Base-by-base conservation (phyloP, 2,113 vertebrate genomes). In the Pterophyllum scalare region DNA sequence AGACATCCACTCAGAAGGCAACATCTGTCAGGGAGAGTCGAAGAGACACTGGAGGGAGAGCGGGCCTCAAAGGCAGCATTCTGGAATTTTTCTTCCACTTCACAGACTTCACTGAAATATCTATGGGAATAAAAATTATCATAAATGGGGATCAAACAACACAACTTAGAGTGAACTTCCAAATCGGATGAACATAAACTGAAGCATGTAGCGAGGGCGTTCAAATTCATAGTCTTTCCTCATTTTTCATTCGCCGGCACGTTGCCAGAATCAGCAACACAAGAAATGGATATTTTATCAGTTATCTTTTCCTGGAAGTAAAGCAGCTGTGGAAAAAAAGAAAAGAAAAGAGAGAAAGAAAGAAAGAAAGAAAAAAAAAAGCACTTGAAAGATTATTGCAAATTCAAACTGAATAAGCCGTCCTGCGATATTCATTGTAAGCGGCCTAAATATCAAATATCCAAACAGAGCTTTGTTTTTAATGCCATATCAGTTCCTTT, bases 211-310 rank as follows among this genome's bases (percentile, higher is more conserved):
- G 54, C 6, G 6, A 76, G 59, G 74, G 80, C 62, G 62, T 70
- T 74, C 15, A 57, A 78, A 60, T 62, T 24, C 20, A 52, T 19
- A 20, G 57, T 24, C 22, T 38, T 46, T 65, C 26, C 35, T 2
- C 38, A 74, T 81, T 64, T 79, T 52, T 78, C 60, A 76, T 77
- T 79, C 56, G 72, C 22, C 54, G 5, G 33, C 58, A n/a, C 56
- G 2, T 24, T 57, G 87, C 85, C 77, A 89, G 87, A 87, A 72
- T 82, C 83, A 86, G 85, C 82, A 88, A 81, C 24, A 75, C 57
- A 70, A 82, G 35, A 67, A 74, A 81, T 56, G 62, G 46, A 46
- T 82, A 65, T 89, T 89, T 83, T 85, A 62, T 80, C 84, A 54
- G 80, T 64, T 89, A 82, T 85, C 64, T 65, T 89, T 90, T 74